Evolutionary conservation across 2,113 vertebrate genomes (phyloP), one percentile per base, ranked within the genome.

Genomic region (Sorex araneus): DNA sequence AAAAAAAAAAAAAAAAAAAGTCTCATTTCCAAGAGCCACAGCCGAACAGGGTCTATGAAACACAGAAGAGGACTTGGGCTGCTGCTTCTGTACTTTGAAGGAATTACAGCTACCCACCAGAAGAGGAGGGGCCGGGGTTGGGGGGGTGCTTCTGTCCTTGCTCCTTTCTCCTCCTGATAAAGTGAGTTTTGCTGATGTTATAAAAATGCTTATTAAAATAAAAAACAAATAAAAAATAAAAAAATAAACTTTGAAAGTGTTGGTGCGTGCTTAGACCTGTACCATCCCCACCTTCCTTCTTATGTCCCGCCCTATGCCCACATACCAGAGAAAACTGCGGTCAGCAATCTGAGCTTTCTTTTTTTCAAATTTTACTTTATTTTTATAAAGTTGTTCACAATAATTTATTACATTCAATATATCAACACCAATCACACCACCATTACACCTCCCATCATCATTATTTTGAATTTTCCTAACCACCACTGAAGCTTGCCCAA

Each of bases 121-220:
- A 36, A 80, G n/a, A 47, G 25, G n/a, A 77, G 23, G 28, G 15
- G 19, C 43, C 60, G 11, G 40, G n/a, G n/a, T n/a, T n/a, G 36
- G 3, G 4, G 32, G 43, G 11, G 23, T 40, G 8, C 6, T 32
- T 45, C 63, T 54, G 70, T 47, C 32, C 45, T 74, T 5, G 32
- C n/a, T 54, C 34, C 50, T 60, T 83, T 69, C 25, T 80, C 78
- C 43, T 88, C 87, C 36, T 64, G 30, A 71, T 28, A 27, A 70
- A 40, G 2, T 76, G 63, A 54, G 54, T 81, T 74, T 76, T 50
- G 60, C 79, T 83, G 47, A 45, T 70, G 25, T 25, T 32, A 2
- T 71, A 74, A 73, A 34, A 50, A 32, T 47, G 32, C 32, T 80
- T 84, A 75, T 11, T 88, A 90, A 87, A 89, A 21, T 70, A 19